Evolutionary conservation across 2,888 invertebrate genomes (phyloP), one percentile per base, ranked within the genome.

Genomic region (Eueremaeus valkanovi): DNA sequence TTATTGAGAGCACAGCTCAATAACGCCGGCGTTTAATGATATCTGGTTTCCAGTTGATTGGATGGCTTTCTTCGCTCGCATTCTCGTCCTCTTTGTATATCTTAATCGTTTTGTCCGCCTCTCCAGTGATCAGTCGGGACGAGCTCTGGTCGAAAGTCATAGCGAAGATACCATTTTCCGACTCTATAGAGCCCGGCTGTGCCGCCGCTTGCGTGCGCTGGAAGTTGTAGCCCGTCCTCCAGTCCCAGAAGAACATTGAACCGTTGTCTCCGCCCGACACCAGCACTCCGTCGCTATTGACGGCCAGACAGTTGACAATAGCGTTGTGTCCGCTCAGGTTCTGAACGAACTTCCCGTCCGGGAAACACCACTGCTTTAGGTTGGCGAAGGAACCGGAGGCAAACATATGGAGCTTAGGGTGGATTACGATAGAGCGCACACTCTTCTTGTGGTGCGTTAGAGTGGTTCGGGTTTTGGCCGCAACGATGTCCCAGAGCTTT

Each of bases 221-320:
- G 86, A 98, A 99, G 85, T 99, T 99, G 82, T 98, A 98, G 0
- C 98, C 99, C 0, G 97, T 97, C 81, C 93, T 88, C 98, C 98
- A 99, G 83, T 99, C 99, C 98, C 98, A 99, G 81, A 93, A 91
- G 84, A 92, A 90, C 87, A 99, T 88, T 0, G 96, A 94, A 0
- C 99, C 99, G 83, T 99, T 99, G 83, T 99, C 98, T 29, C 95
- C 98, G 3, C 97, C 99, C 6, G 97, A 98, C 1, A 98, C 96
- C 3, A 99, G 85, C 16, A 98, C 98, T 0, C 95, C 94, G 81
- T 96, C 97, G 0, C 90, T 88, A 85, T 98, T 99, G 8, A 93
- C 90, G 0, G 94, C 95, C 85, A 99, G 87, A 81, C 96, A 94
- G 85, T 99, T 99, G 36, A 99, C 90, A 79, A 99, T 98, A 0